phyloP scores from a whole-genome alignment of 2,797 vertebrate genomes.

The Schizopygopsis malacanthus region DNA sequence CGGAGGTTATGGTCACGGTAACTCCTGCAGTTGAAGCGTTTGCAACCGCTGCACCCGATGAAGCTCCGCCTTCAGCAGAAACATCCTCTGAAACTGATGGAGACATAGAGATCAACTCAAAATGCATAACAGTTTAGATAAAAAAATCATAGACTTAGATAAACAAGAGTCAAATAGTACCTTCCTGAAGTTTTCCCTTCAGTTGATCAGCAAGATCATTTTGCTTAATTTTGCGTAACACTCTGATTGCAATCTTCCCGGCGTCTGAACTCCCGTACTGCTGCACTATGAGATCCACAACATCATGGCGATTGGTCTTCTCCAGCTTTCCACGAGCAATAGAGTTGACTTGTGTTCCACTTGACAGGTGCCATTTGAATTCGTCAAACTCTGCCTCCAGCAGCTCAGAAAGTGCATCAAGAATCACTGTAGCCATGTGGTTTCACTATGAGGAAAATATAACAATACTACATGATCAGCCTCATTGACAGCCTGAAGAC shows the following conservation, averaged over 20 bases:
- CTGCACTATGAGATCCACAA: constrained; percentile 24
- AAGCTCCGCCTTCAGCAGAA: not conserved
- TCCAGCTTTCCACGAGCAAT: constrained; percentile 42
- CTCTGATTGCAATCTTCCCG: not conserved
- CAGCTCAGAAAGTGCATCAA: not conserved
- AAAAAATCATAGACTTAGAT: not conserved
- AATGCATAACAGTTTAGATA: not conserved
- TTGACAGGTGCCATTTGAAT: constrained; percentile 29
- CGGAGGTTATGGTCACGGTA: not conserved
- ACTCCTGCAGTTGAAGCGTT: not conserved
- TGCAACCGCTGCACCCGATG: not conserved
- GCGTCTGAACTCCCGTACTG: not conserved
- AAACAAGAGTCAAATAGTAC: constrained; percentile 6
- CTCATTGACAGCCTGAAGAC: not conserved
- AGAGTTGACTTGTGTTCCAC: rapidly evolving
- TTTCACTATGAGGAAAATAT: not conserved
- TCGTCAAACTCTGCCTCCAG: not conserved
- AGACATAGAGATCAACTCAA: not conserved
- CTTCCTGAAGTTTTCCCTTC: constrained; percentile 13
- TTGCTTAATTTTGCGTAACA: not conserved
- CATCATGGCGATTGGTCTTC: rapidly evolving
- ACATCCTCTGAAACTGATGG: not conserved
- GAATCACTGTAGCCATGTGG: constrained; percentile 33
- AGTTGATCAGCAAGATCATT: not conserved
- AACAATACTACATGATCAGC: not conserved